Base-by-base conservation (phyloP, 2,888 invertebrate genomes). In the Hemaris fuciformis region DNA sequence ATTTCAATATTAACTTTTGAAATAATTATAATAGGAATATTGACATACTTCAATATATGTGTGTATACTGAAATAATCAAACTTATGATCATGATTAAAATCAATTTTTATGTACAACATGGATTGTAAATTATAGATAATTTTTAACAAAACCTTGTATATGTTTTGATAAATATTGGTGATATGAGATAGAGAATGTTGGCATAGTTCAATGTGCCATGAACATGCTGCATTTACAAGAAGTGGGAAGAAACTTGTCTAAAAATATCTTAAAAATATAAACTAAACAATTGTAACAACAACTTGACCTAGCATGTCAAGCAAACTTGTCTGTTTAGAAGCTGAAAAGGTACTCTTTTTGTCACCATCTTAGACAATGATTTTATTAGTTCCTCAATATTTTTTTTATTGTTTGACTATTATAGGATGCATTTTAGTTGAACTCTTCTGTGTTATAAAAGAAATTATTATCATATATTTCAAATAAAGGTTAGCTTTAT, bases 81-180 rank as follows among this genome's bases (percentile, higher is more conserved):
- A 25, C 10, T 18, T 31, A 48, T 15, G 27, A 25, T 25, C 25
- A 53, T 8, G 31, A 53, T 53, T 31, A 10, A 31, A 53, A 31
- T 31, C 53, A 18, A 18, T 53, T 18, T 18, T 31, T 31, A 7
- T 10, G 31, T 31, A 31, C 31, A 4, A 53, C 53, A 53, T 53
- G 15, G 53, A 53, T 53, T 53, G 53, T 53, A 15, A 53, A 53
- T 53, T 53, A 53, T 27, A 53, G 53, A 53, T 53, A 53, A 53
- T 2, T 31, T 31, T n/a, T 31, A 31, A 27, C 27, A 53, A 31
- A 53, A 53, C 27, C 5, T 6, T 15, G 27, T 27, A 2, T 8
- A 27, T 53, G 53, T 53, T 31, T 53, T 31, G 53, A 53, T 53
- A 53, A 23, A 53, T 18, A 3, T 31, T 18, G 18, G 43, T 20